phyloP scores from a whole-genome alignment of 2,888 invertebrate genomes.

The Achlya flavicornis region DNA sequence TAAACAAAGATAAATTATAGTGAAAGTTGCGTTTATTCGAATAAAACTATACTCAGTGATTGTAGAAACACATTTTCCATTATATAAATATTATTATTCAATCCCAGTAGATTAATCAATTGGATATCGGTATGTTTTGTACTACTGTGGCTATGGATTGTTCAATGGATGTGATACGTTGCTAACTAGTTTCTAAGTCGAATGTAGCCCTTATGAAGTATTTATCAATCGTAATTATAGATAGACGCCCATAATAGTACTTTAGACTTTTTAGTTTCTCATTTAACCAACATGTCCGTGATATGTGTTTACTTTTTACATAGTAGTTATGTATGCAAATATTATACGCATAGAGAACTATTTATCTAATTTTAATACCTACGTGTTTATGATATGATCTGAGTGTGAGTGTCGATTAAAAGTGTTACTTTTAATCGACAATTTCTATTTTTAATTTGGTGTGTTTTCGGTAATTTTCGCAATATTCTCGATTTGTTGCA shows the following conservation, averaged over 20 bases:
- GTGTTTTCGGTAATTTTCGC: conserved; percentile 43
- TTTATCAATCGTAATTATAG: conserved; percentile 79
- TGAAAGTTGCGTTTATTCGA: conserved; percentile 26
- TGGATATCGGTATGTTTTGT: conserved; percentile 35
- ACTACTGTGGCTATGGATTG: conserved; percentile 66
- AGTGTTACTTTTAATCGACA: conserved; percentile 26
- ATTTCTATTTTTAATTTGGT: conserved; percentile 69
- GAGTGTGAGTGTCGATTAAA: conserved; percentile 43
- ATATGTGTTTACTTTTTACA: conserved; percentile 49
- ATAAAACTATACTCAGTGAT: conserved; percentile 37
- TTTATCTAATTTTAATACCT: conserved; percentile 53
- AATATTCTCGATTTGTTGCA: conserved; percentile 1
- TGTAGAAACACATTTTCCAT: conserved; percentile 44
- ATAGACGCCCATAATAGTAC: conserved; percentile 71
- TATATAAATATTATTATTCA: conserved; percentile 37
- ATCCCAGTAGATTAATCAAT: conserved; percentile 28
- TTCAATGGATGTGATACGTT: conserved; percentile 79
- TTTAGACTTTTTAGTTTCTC: conserved; percentile 64
- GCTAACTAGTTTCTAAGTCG: conserved; percentile 70
- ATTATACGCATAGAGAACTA: conserved; percentile 50
- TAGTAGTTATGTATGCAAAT: conserved; percentile 51
- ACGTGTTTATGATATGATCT: conserved; percentile 51
- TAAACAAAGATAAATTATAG: conserved; percentile 34
- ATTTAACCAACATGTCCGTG: conserved; percentile 63
- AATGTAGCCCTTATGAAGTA: conserved; percentile 73